Conservation (phyloP, 2,113 vertebrate genomes). For the Andinoacara biseriatus region DNA sequence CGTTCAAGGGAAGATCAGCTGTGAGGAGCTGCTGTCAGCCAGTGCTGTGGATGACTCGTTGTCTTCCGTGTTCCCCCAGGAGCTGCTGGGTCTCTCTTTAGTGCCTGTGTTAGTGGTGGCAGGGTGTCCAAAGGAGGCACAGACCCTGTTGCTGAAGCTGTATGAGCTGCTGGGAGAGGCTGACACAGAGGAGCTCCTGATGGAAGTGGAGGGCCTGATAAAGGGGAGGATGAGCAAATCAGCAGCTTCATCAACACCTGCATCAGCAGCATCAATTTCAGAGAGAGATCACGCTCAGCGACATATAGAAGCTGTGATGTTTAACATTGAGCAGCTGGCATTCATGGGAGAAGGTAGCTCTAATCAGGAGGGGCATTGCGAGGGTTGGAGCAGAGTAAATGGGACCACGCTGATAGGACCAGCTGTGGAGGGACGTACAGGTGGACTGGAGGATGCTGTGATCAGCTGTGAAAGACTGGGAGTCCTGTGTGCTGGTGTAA, state of each 20-base stretch:
- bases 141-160: slow-evolving; percentile 71
- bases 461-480: slow-evolving; percentile 75
- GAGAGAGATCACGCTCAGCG: slow-evolving; percentile 3
- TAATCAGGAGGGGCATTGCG: slow-evolving; percentile 44
- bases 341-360: slow-evolving; percentile 5
- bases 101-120: slow-evolving; percentile 79
- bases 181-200: slow-evolving; percentile 75
- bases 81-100: slow-evolving; percentile 81
- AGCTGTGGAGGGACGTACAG: neutral
- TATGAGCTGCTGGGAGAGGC: slow-evolving; percentile 69
- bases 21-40: slow-evolving; percentile 73
- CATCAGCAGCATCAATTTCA: neutral
- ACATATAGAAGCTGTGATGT: slow-evolving; percentile 76
- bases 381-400: slow-evolving; percentile 72
- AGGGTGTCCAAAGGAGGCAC: slow-evolving; percentile 76
- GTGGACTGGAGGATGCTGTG: slow-evolving; percentile 57
- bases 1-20: slow-evolving; percentile 73
- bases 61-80: slow-evolving; percentile 70
- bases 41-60: slow-evolving; percentile 70
- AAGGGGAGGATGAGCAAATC: slow-evolving; percentile 41
- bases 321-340: slow-evolving; percentile 77
- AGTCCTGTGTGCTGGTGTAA: slow-evolving; percentile 79
- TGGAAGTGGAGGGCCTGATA: slow-evolving; percentile 72
- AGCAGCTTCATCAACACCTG: neutral
- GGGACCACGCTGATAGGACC: slow-evolving; percentile 62